Conservation (phyloP, 1,140 invertebrate genomes). For the Leptestheria dahalacensis region DNA sequence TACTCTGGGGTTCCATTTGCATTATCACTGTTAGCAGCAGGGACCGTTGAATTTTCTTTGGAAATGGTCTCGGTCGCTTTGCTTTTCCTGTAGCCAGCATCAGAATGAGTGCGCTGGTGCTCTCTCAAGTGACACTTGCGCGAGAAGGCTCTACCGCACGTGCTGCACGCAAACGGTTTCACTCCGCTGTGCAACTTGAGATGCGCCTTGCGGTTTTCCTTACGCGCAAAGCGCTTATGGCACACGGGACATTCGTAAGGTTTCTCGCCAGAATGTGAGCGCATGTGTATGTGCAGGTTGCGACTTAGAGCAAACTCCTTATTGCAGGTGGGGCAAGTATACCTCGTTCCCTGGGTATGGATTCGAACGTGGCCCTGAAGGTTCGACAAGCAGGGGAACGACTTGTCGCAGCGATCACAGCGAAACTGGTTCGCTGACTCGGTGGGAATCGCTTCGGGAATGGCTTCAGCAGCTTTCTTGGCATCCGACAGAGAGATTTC, state of each 20-base stretch:
- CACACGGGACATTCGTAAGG: slow-evolving; percentile 26
- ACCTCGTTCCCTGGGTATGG: slow-evolving; percentile 25
- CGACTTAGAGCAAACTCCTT: slow-evolving; percentile 21
- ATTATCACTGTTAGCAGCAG: too few species aligned
- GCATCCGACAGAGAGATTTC: slow-evolving; percentile 10
- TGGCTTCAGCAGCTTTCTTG: slow-evolving; percentile 4
- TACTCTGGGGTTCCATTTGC: background rate
- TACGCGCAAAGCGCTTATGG: slow-evolving; percentile 24
- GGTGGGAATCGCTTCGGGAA: slow-evolving; percentile 2
- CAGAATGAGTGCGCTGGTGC: slow-evolving; percentile 25
- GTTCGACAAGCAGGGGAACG: slow-evolving; percentile 26
- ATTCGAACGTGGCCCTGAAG: slow-evolving; percentile 28
- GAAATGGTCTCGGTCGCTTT: background rate
- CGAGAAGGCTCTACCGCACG: slow-evolving; percentile 24
- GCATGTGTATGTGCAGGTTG: slow-evolving; percentile 22
- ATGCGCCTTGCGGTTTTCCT: slow-evolving; percentile 22
- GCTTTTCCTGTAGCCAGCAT: background rate
- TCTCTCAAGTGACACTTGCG: slow-evolving; percentile 26
- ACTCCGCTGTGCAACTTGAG: slow-evolving; percentile 21
- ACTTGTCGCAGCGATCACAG: slow-evolving; percentile 28
- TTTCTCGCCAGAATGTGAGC: slow-evolving; percentile 22
- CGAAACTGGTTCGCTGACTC: slow-evolving; percentile 19
- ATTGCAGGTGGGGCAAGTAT: slow-evolving; percentile 19
- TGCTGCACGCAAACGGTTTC: slow-evolving; percentile 20
- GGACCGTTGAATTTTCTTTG: too few species aligned